Conservation (phyloP, 2,888 invertebrate species). For the Aleiodes leptofemur region DNA sequence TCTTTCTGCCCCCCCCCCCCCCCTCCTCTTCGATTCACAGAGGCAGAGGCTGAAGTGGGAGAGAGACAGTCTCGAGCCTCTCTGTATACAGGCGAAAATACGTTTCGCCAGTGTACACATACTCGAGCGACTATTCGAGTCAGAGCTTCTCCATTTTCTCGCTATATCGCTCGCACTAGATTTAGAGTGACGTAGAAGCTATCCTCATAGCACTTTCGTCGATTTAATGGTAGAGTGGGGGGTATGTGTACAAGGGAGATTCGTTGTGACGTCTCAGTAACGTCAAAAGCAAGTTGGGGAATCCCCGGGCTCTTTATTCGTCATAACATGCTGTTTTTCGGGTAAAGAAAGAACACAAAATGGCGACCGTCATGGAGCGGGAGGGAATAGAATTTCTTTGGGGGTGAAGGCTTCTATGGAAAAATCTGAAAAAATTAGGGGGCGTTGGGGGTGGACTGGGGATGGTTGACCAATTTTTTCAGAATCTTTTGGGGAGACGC, state of each 20-base stretch:
- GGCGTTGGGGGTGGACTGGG: neutral
- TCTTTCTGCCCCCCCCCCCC: neutral
- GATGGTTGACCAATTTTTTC: conserved; percentile 1
- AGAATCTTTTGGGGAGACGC: too few relatives aligned
- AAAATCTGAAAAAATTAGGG: too few relatives aligned
- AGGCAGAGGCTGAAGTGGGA: neutral
- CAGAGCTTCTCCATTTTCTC: neutral
- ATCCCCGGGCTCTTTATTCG: too few relatives aligned
- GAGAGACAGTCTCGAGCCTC: neutral
- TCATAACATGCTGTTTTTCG: too few relatives aligned
- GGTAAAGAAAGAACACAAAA: too few relatives aligned
- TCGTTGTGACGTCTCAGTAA: conserved; percentile 19
- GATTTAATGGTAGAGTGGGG: too few relatives aligned
- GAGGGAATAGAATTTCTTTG: too few relatives aligned
- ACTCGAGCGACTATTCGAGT: neutral
- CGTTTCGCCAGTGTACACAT: neutral
- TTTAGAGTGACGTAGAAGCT: neutral
- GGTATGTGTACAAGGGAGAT: neutral
- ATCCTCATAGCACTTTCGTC: neutral
- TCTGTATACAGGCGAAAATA: neutral
- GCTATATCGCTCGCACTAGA: neutral
- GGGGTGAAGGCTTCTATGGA: too few relatives aligned
- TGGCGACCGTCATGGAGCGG: too few relatives aligned
- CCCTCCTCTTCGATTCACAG: conserved; percentile 10
- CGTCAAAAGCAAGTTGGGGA: conserved; percentile 12